phyloP scores from a whole-genome alignment of 2,888 invertebrate genomes.

The Nemotelus nigrinus region DNA sequence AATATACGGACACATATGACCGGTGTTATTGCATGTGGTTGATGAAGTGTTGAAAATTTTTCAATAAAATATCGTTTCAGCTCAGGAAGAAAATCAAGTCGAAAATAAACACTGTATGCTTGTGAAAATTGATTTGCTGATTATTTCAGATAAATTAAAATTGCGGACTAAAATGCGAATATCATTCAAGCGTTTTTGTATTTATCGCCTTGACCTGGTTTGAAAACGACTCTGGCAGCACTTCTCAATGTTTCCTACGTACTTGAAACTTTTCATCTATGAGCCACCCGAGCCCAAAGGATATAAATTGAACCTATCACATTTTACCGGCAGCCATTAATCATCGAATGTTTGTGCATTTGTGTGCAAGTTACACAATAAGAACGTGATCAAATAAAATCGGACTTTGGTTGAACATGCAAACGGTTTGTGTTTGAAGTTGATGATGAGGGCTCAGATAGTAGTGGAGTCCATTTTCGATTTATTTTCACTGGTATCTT shows the following conservation, averaged over 20 bases:
- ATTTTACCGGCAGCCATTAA: conserved; percentile 44
- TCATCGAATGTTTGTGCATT: conserved; percentile 45
- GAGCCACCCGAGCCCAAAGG: conserved; percentile 1
- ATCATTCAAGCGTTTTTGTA: too few relatives aligned
- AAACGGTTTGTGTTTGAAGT: conserved; percentile 17
- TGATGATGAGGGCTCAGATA: conserved; percentile 4
- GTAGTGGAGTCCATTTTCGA: background rate
- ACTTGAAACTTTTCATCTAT: conserved; percentile 13
- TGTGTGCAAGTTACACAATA: conserved; percentile 43
- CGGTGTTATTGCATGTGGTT: conserved; percentile 15
- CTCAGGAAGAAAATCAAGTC: too few relatives aligned
- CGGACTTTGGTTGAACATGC: conserved; percentile 38
- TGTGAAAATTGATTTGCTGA: too few relatives aligned
- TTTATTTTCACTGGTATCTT: conserved; percentile 16
- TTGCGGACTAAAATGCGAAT: too few relatives aligned
- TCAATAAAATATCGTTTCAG: too few relatives aligned
- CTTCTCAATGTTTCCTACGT: background rate
- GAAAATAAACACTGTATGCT: too few relatives aligned
- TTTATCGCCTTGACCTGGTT: too few relatives aligned
- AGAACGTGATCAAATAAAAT: conserved; percentile 45
- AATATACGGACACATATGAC: conserved; percentile 15
- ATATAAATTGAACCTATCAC: conserved; percentile 44
- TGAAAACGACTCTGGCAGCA: conserved; percentile 4
- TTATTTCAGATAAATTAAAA: too few relatives aligned
- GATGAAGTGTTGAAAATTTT: background rate